Conservation (phyloP, 1,140 invertebrate species). For the Mesaphorura yosii region DNA sequence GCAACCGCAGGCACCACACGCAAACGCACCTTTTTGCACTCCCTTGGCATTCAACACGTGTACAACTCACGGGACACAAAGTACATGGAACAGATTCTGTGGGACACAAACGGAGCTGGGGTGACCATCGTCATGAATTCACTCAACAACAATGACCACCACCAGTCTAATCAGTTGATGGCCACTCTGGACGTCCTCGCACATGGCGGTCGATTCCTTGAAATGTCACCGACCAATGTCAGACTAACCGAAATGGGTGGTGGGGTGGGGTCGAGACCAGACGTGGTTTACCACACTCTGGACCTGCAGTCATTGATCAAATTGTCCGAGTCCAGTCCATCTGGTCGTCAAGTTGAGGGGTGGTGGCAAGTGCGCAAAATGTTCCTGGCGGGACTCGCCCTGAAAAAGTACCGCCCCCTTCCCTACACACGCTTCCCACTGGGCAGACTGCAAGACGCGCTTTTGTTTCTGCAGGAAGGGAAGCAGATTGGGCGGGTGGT, state of each 20-base stretch:
- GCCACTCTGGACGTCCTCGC: conserved; percentile 48
- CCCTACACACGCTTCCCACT: neutral
- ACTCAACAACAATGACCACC: conserved; percentile 35
- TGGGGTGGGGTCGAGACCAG: conserved; percentile 2
- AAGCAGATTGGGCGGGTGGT: neutral
- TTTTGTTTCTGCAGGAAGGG: neutral
- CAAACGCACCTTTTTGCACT: conserved; percentile 32
- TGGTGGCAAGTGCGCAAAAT: conserved; percentile 12
- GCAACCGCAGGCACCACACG: conserved; percentile 39
- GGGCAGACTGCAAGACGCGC: neutral
- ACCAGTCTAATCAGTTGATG: too few relatives aligned
- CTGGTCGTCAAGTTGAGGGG: neutral
- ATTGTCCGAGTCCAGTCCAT: neutral
- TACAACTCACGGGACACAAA: conserved; percentile 45
- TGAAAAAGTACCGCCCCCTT: neutral
- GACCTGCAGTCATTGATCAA: conserved; percentile 3
- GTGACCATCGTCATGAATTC: conserved; percentile 58
- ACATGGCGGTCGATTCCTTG: conserved; percentile 3
- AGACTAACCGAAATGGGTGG: conserved; percentile 3
- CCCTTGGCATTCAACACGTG: conserved; percentile 13
- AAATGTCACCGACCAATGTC: conserved; percentile 13
- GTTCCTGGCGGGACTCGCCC: conserved; percentile 11
- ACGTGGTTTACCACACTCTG: conserved; percentile 4
- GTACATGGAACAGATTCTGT: conserved; percentile 48
- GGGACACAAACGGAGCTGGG: conserved; percentile 47